A percentile compares a stretch with the other conserved stretches of the same genome.
Conservation (phyloP, 2,113 vertebrate genomes). For the Sebastes fasciatus region DNA sequence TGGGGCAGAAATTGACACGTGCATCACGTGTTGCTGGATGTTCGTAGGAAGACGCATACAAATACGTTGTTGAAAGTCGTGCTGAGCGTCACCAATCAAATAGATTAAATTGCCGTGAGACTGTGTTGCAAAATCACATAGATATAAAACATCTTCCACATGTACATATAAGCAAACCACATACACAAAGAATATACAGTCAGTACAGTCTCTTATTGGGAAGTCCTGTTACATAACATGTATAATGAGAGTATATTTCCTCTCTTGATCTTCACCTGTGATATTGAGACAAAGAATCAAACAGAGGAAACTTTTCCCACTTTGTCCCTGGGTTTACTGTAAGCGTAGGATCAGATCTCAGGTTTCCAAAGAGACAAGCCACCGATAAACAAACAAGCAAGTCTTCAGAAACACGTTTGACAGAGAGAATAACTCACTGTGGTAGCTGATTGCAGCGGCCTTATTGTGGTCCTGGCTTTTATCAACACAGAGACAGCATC, state of each 20-base stretch:
- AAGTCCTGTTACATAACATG: not conserved
- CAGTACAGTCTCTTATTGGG: not conserved
- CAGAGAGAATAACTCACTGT: conserved; percentile 57
- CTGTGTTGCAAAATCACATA: not conserved
- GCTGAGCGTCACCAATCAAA: no score
- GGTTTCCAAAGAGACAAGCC: conserved; percentile 63
- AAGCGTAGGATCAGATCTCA: conserved; percentile 49
- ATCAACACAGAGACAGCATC: conserved; percentile 65
- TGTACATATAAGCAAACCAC: conserved; percentile 10
- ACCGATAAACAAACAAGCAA: conserved; percentile 74
- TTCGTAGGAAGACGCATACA: no score
- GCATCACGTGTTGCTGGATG: no score
- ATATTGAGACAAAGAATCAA: conserved; percentile 14
- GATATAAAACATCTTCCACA: conserved; percentile 16
- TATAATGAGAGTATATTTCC: not conserved
- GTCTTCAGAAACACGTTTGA: conserved; percentile 66
- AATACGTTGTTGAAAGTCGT: no score
- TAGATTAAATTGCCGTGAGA: no score
- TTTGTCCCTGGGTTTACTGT: conserved; percentile 56
- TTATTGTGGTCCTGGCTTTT: conserved; percentile 73
- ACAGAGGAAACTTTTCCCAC: conserved; percentile 12
- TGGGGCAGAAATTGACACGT: no score
- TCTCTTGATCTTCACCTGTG: conserved; percentile 32
- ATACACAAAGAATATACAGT: not conserved
- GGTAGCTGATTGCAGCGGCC: conserved; percentile 57